These are phyloP conservation scores for Ceratotherium simum DNA, from an alignment of 2,113 vertebrate species.

Conservation along the genomic window DNA sequence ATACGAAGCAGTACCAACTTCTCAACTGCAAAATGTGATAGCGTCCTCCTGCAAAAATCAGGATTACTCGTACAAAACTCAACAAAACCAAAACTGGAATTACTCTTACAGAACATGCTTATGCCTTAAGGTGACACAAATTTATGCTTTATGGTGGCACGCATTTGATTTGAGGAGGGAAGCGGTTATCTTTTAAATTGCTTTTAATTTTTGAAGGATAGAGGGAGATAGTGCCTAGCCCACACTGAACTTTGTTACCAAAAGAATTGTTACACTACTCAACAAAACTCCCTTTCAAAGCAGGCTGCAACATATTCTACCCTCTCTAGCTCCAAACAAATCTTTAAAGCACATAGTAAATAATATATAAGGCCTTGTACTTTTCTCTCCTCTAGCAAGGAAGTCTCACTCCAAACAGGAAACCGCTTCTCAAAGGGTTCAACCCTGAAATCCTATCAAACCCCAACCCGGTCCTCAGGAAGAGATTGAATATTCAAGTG, in stretches of 20 bases:
- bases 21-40: not conserved
- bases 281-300: constrained; percentile 58
- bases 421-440: constrained; percentile 56
- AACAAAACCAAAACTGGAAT: constrained; percentile 2
- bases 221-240: not conserved
- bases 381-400: constrained; percentile 58
- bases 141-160: not conserved
- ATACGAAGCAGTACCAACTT: not conserved
- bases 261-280: constrained; percentile 49
- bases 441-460: constrained; percentile 34
- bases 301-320: not conserved
- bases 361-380: constrained; percentile 34
- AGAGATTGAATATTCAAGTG: not conserved
- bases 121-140: not conserved
- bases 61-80: not conserved
- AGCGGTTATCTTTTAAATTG: not conserved
- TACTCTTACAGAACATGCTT: not conserved
- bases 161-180: not conserved
- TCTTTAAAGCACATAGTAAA: not conserved
- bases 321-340: not conserved
- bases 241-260: constrained; percentile 34
- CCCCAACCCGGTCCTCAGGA: not conserved
- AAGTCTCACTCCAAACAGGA: constrained; percentile 80
- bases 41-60: not conserved
- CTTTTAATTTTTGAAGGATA: not conserved